These are phyloP conservation scores for Acronicta aceris DNA, from an alignment of 2,888 invertebrate species.

Conservation along the genomic window DNA sequence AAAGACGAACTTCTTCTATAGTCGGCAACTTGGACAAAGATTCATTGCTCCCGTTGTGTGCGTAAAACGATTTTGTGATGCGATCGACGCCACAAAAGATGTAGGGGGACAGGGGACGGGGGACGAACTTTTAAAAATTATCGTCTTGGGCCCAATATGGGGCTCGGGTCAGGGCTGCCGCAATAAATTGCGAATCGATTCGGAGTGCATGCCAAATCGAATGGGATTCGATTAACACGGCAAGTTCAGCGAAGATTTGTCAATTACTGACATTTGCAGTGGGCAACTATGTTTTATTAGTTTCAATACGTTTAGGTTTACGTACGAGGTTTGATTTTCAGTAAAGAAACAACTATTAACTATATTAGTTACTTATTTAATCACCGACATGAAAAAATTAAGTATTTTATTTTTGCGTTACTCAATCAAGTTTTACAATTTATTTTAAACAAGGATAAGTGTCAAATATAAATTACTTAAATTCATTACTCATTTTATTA, in stretches of 20 bases:
- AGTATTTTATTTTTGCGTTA: no score
- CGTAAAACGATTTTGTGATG: conserved; percentile 63
- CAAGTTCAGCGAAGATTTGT: conserved; percentile 24
- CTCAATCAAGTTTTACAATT: no score
- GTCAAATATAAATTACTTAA: no score
- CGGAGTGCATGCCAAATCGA: conserved; percentile 51
- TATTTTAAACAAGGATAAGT: no score
- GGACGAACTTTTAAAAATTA: conserved; percentile 65
- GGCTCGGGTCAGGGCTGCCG: conserved; percentile 47
- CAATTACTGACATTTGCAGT: conserved; percentile 25
- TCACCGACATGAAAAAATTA: no score
- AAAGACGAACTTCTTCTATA: conserved; percentile 65
- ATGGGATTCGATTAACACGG: conserved; percentile 43
- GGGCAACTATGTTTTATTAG: conserved; percentile 5
- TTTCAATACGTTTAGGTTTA: not conserved
- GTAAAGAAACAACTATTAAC: no score
- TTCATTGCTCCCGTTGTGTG: conserved; percentile 67
- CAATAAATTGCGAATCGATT: conserved; percentile 58
- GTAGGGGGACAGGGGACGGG: conserved; percentile 8
- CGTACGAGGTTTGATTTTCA: no score
- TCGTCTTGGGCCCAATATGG: conserved; percentile 58
- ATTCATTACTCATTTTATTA: no score
- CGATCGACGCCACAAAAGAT: conserved; percentile 54
- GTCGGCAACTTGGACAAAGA: conserved; percentile 67
- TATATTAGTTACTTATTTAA: no score